Conservation (phyloP, 2,888 invertebrate species). For the Pemphredon lugubris region DNA sequence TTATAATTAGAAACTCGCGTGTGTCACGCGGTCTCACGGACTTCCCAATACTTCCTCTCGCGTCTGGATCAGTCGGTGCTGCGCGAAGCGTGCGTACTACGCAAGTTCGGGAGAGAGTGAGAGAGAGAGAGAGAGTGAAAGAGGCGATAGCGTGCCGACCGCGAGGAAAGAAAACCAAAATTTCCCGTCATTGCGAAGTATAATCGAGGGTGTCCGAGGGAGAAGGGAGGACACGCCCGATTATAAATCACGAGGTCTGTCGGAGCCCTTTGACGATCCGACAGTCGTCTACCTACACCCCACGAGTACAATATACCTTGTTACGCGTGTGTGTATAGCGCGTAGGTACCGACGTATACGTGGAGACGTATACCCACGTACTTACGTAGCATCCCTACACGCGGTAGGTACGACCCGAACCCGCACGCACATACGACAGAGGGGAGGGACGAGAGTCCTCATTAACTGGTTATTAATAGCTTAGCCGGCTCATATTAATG, state of each 20-base stretch:
- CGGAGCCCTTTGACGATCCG: slow-evolving; percentile 68
- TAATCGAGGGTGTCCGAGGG: slow-evolving; percentile 41
- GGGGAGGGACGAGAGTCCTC: slow-evolving; percentile 71
- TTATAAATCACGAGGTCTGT: slow-evolving; percentile 72
- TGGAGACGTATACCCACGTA: slow-evolving; percentile 14
- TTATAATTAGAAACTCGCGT: too few species aligned
- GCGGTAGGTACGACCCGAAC: slow-evolving; percentile 38
- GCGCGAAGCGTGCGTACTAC: too few species aligned
- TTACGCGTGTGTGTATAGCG: slow-evolving; percentile 21
- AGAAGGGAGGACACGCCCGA: slow-evolving; percentile 56
- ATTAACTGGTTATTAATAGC: slow-evolving; percentile 80
- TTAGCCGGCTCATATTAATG: slow-evolving; percentile 77
- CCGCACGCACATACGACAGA: slow-evolving; percentile 65
- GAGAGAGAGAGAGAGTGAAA: background rate
- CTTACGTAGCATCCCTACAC: slow-evolving; percentile 44
- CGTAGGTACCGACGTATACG: slow-evolving; percentile 18
- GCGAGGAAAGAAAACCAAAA: slow-evolving; percentile 22
- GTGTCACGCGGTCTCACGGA: too few species aligned
- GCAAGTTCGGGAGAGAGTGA: background rate
- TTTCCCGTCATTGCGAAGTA: slow-evolving; percentile 41
- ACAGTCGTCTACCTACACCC: slow-evolving; percentile 36
- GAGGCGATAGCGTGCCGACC: background rate
- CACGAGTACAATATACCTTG: slow-evolving; percentile 50
- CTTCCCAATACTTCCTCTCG: too few species aligned
- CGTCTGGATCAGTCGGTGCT: too few species aligned